These are phyloP conservation scores for Lasiommata megera DNA, from an alignment of 2,888 invertebrate genomes.

Conservation along the genomic window DNA sequence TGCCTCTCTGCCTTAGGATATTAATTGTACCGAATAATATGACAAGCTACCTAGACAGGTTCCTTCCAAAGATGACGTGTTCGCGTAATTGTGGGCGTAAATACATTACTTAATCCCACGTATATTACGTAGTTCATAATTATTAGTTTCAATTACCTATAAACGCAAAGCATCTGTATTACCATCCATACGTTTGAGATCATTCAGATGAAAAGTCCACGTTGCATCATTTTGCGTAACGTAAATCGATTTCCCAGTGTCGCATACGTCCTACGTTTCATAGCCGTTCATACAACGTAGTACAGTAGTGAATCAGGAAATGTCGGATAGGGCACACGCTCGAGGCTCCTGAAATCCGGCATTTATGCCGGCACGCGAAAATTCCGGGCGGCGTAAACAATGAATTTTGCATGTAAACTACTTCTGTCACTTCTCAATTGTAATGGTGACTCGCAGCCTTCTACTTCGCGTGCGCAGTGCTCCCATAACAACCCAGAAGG, in stretches of 20 bases:
- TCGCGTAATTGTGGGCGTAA: neutral
- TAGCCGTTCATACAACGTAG: conserved; percentile 11
- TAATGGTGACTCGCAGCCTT: conserved; percentile 13
- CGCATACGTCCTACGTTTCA: conserved; percentile 11
- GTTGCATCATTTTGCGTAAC: conserved; percentile 32
- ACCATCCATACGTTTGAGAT: neutral
- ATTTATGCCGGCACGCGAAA: neutral
- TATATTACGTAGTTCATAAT: neutral
- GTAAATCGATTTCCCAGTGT: conserved; percentile 34
- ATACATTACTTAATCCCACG: conserved; percentile 1
- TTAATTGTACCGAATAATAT: too few relatives aligned
- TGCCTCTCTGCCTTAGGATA: too few relatives aligned
- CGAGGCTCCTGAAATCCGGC: conserved; percentile 16
- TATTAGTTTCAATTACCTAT: conserved; percentile 1
- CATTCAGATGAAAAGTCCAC: conserved; percentile 14
- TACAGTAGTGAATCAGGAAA: conserved; percentile 25
- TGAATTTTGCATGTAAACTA: conserved; percentile 21
- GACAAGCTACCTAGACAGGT: neutral
- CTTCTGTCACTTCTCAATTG: conserved; percentile 25
- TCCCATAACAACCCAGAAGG: neutral
- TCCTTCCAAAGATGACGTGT: neutral
- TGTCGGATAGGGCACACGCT: conserved; percentile 28
- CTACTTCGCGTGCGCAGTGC: conserved; percentile 9
- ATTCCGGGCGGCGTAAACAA: conserved; percentile 5
- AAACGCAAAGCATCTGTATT: conserved; percentile 6